A percentile compares a stretch with the other conserved stretches of the same genome.
phyloP scores from a whole-genome alignment of 2,797 vertebrate genomes.

The Epinephelus coioides region DNA sequence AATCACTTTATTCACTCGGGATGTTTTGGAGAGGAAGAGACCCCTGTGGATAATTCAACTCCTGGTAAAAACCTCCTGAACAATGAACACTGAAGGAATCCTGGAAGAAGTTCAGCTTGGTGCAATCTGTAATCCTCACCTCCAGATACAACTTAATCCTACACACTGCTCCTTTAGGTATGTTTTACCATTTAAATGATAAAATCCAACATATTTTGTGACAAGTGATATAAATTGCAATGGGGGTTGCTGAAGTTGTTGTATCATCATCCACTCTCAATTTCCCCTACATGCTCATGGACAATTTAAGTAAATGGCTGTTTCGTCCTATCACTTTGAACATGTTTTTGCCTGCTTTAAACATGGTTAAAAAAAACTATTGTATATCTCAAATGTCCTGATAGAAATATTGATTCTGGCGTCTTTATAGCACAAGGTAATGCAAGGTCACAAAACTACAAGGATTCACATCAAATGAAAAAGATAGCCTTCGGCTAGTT shows the following conservation, averaged over 20 bases:
- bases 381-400: background rate
- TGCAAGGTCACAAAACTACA: conserved; percentile 20
- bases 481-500: conserved; percentile 38
- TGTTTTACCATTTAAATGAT: background rate
- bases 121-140: no score
- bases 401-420: background rate
- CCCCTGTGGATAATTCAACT: no score
- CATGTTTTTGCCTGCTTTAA: conserved; percentile 4
- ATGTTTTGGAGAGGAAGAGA: no score
- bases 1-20: no score
- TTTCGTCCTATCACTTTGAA: background rate
- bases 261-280: background rate
- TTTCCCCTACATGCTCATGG: background rate
- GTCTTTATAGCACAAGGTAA: conserved; percentile 7
- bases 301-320: background rate
- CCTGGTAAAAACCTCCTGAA: no score
- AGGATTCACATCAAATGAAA: conserved; percentile 47
- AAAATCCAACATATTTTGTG: background rate
- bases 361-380: background rate
- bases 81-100: no score
- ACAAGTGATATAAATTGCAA: conserved; percentile 6
- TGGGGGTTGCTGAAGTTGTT: background rate
- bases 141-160: no score
- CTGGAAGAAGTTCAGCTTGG: no score
- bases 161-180: no score